Conservation (phyloP, 2,888 invertebrate species). For the Pseudeuparius sepicola region DNA sequence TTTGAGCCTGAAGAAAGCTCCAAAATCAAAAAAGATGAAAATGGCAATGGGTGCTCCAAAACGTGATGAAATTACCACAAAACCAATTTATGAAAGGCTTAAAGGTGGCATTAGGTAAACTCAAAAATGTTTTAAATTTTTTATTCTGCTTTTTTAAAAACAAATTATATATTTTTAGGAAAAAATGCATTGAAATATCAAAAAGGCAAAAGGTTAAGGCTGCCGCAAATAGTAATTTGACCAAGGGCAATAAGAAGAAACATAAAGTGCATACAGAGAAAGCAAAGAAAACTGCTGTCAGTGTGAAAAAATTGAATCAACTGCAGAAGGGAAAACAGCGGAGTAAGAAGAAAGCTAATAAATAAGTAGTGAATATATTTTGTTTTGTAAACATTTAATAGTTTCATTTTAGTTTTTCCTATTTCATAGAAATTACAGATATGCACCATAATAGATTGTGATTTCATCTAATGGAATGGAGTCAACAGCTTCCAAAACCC, state of each 20-base stretch:
- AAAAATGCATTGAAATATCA: constrained; percentile 5
- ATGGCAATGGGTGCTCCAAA: constrained; percentile 51
- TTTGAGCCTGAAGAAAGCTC: constrained; percentile 61
- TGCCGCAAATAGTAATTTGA: no score
- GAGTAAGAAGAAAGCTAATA: no score
- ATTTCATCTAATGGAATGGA: no score
- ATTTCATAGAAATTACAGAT: no score
- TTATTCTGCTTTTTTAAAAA: constrained; percentile 1
- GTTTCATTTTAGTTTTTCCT: no score
- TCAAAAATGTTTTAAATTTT: not conserved
- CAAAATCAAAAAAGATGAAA: constrained; percentile 49
- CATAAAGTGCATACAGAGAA: not conserved
- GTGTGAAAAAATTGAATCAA: not conserved
- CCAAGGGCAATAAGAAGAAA: constrained; percentile 1
- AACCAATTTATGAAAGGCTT: constrained; percentile 39
- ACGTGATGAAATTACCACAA: constrained; percentile 58
- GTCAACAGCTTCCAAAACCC: no score
- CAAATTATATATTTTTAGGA: not conserved
- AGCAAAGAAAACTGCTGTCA: not conserved
- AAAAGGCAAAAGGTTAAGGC: no score
- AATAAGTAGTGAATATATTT: no score
- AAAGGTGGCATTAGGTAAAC: constrained; percentile 36
- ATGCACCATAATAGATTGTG: no score
- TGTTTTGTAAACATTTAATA: no score
- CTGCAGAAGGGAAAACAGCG: no score